These are phyloP conservation scores for Elegia similella DNA, from an alignment of 2,888 invertebrate genomes.

Conservation along the genomic window DNA sequence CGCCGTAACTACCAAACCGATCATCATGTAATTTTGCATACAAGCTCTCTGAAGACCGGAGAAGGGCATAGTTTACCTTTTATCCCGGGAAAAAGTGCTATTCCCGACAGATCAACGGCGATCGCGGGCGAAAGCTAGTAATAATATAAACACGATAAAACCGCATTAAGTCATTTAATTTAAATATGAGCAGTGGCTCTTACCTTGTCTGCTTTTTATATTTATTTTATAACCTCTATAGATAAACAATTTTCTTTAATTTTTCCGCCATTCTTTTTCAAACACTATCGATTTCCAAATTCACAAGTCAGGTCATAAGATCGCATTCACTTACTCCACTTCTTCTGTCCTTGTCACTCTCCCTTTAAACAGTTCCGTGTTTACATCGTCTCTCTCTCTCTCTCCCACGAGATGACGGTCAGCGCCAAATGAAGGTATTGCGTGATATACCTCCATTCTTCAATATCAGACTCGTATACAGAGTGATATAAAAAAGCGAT, in stretches of 20 bases:
- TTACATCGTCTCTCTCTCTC: constrained; percentile 29
- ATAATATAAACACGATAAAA: too few species aligned
- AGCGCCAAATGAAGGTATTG: constrained; percentile 70
- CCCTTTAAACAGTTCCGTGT: neutral
- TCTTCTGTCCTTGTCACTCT: neutral
- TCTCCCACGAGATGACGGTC: constrained; percentile 40
- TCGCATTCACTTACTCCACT: constrained; percentile 1
- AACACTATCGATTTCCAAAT: constrained; percentile 13
- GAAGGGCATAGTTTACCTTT: too few species aligned
- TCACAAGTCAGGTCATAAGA: constrained; percentile 11
- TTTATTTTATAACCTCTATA: too few species aligned
- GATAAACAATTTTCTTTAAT: neutral
- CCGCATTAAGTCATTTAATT: too few species aligned
- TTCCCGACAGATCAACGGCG: too few species aligned
- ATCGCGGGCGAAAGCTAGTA: too few species aligned
- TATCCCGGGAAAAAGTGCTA: too few species aligned
- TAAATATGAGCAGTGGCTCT: too few species aligned
- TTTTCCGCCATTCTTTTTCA: constrained; percentile 5
- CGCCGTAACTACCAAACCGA: too few species aligned
- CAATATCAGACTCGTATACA: constrained; percentile 51
- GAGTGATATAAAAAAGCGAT: constrained; percentile 22
- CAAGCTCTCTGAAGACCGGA: too few species aligned
- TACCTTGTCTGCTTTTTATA: too few species aligned
- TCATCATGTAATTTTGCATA: too few species aligned
- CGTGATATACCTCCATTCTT: constrained; percentile 65